Percentiles rank a stretch among this genome's conserved stretches.
Conservation (phyloP, 2,797 vertebrate species). For the Brachymystax lenok region DNA sequence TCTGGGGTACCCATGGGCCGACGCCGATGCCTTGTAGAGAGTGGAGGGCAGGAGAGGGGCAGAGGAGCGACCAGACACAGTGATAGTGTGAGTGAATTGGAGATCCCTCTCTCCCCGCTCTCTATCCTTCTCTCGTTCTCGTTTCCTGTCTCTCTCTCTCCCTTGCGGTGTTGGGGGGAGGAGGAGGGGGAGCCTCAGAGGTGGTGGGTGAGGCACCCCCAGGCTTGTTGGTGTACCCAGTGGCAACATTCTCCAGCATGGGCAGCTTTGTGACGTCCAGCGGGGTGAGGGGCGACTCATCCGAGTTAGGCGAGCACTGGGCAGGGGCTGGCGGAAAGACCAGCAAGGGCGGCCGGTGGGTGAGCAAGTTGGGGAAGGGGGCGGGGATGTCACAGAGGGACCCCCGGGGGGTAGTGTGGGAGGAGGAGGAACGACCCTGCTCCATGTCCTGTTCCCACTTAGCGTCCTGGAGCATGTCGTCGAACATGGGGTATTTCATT, state of each 20-base stretch:
- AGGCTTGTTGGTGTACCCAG: conserved; percentile 84
- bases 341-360: conserved; percentile 92
- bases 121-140: neutral
- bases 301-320: conserved; percentile 96
- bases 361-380: conserved; percentile 95
- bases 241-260: conserved; percentile 89
- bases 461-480: conserved; percentile 82
- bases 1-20: conserved; percentile 88
- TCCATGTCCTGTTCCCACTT: conserved; percentile 83
- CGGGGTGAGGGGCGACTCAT: conserved; percentile 96
- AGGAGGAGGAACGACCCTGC: conserved; percentile 72
- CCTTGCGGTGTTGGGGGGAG: conserved; percentile 34
- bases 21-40: conserved; percentile 84
- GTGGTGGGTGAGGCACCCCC: conserved; percentile 63
- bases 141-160: conserved; percentile 33
- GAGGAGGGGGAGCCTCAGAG: conserved; percentile 50
- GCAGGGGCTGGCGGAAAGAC: conserved; percentile 95
- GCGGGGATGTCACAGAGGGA: conserved; percentile 95
- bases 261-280: conserved; percentile 92
- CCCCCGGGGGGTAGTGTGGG: conserved; percentile 92
- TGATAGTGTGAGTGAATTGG: conserved; percentile 77
- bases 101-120: conserved; percentile 62
- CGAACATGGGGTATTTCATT: conserved; percentile 92
- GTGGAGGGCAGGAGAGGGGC: conserved; percentile 90
- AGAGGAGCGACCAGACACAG: conserved; percentile 83